These are phyloP conservation scores for Ovibos moschatus DNA, from an alignment of 2,113 vertebrate genomes.

Conservation along the genomic window DNA sequence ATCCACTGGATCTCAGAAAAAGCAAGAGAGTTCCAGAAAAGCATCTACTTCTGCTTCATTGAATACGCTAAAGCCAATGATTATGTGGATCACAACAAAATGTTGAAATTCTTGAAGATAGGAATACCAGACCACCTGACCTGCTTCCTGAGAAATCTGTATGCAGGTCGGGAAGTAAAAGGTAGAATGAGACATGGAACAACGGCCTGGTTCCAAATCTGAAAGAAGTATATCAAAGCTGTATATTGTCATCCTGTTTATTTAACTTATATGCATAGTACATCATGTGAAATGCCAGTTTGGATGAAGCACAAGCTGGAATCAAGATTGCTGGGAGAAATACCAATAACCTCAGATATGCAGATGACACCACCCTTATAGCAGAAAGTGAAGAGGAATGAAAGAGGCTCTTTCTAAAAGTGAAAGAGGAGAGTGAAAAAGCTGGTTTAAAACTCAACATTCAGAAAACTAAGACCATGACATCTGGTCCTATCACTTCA, in stretches of 20 bases:
- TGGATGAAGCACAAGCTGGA: not conserved
- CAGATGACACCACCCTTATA: not conserved
- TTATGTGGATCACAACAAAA: not conserved
- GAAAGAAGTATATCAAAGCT: not conserved
- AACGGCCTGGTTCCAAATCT: not conserved
- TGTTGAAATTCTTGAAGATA: not conserved
- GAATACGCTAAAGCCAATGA: accelerated
- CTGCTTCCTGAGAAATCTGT: not conserved
- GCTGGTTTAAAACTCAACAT: not conserved
- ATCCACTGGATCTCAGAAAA: not conserved
- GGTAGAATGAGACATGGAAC: not conserved
- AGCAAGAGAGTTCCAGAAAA: not conserved
- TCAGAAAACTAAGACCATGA: not conserved
- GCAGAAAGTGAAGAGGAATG: not conserved
- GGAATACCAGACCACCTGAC: not conserved
- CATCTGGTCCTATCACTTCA: not conserved
- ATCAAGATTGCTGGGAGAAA: not conserved
- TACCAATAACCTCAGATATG: not conserved
- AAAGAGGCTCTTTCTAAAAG: not conserved
- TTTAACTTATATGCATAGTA: not conserved
- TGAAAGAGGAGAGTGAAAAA: not conserved
- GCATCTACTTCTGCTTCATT: not conserved
- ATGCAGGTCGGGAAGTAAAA: not conserved
- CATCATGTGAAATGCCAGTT: not conserved
- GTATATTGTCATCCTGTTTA: not conserved